These are phyloP conservation scores for Mellivora capensis DNA, from an alignment of 2,113 vertebrate species.

Conservation along the genomic window DNA sequence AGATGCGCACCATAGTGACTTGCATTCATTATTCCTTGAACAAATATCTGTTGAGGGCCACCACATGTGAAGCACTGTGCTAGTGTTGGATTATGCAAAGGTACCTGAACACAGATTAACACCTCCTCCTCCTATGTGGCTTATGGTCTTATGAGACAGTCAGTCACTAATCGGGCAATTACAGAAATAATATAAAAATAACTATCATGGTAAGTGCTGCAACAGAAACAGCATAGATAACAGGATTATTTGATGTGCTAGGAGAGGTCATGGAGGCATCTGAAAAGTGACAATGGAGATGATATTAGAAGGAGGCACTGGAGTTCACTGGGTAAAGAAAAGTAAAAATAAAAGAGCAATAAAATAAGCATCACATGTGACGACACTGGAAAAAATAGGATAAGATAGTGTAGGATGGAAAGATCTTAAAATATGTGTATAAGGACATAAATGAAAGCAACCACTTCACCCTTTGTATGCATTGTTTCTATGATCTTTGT, in stretches of 20 bases:
- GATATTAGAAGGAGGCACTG: background rate
- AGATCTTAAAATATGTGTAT: background rate
- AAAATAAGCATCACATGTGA: background rate
- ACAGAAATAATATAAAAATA: background rate
- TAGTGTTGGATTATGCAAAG: background rate
- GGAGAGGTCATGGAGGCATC: background rate
- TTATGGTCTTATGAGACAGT: background rate
- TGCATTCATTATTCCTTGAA: background rate
- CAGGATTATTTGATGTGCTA: background rate
- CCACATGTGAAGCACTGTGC: accelerated
- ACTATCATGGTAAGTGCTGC: background rate
- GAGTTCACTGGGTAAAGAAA: background rate
- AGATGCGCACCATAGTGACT: background rate
- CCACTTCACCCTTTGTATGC: too few species aligned
- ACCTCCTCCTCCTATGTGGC: background rate
- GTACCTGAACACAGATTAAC: background rate
- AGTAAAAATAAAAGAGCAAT: background rate
- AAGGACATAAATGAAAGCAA: background rate
- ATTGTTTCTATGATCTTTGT: background rate
- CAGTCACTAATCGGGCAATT: background rate
- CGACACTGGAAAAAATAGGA: background rate
- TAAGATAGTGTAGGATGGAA: background rate
- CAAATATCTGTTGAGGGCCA: background rate
- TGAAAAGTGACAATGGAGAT: background rate
- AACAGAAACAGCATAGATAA: background rate